A percentile compares a stretch with the other conserved stretches of the same genome.
Evolutionary conservation across 2,113 vertebrate species (phyloP).

Genomic region (Silurus meridionalis): DNA sequence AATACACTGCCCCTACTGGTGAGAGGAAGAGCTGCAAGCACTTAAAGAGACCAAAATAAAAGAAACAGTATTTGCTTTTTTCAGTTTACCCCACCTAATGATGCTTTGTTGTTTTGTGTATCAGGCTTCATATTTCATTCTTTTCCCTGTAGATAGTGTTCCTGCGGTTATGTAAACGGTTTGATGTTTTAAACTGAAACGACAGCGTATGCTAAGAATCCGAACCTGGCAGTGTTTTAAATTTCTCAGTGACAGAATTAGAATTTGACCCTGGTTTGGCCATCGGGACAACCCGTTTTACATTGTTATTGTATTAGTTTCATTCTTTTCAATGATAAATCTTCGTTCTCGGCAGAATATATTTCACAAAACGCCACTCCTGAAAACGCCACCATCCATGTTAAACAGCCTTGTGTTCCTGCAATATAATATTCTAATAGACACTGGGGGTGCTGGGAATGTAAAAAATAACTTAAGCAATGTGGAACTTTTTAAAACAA

Average conservation of each 20-base stretch:
- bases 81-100: constrained; percentile 23
- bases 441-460: neutral
- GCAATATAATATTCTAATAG: constrained; percentile 3
- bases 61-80: neutral
- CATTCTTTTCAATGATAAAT: constrained; percentile 27
- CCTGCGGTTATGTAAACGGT: constrained; percentile 20
- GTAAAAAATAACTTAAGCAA: constrained; percentile 15
- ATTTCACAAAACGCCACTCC: constrained; percentile 17
- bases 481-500: constrained; percentile 21
- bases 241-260: constrained; percentile 15
- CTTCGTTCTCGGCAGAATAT: neutral
- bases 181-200: constrained; percentile 55
- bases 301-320: constrained; percentile 28
- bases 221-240: constrained; percentile 19
- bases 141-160: neutral
- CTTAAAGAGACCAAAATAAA: constrained; percentile 42
- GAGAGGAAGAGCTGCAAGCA: constrained; percentile 54
- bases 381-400: neutral
- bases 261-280: constrained; percentile 9
- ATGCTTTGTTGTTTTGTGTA: neutral
- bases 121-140: neutral
- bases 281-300: neutral
- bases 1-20: constrained; percentile 62
- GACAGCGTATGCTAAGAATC: constrained; percentile 56
- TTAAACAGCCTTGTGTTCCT: neutral